Evolutionary conservation across 1,140 invertebrate species (phyloP).

Genomic region (Zaprionus africanus): DNA sequence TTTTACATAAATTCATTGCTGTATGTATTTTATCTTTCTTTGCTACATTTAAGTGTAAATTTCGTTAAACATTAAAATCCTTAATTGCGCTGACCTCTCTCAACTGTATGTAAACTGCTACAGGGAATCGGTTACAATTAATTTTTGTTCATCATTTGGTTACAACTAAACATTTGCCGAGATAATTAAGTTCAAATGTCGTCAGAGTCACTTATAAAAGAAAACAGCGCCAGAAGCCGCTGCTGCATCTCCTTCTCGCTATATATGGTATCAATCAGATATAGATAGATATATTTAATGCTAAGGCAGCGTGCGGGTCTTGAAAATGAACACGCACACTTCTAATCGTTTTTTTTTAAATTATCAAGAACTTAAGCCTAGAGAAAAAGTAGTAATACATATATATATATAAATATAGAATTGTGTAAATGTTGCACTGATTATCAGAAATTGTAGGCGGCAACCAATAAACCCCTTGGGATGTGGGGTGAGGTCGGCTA

Average conservation of each 20-base stretch:
- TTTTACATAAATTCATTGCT: conserved; percentile 63
- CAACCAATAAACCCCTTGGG: conserved; percentile 36
- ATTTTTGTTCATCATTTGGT: conserved; percentile 51
- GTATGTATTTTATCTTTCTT: conserved; percentile 70
- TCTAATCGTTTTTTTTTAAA: conserved; percentile 55
- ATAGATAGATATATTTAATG: conserved; percentile 57
- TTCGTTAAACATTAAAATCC: conserved; percentile 64
- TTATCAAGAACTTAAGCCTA: conserved; percentile 73
- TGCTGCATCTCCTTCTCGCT: conserved; percentile 12
- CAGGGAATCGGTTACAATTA: conserved; percentile 68
- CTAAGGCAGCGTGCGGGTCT: conserved; percentile 57
- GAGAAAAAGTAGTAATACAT: conserved; percentile 73
- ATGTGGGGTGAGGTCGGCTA: conserved; percentile 2
- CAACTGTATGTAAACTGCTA: conserved; percentile 69
- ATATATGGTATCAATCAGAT: conserved; percentile 34
- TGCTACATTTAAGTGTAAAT: conserved; percentile 76
- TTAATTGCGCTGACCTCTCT: conserved; percentile 67
- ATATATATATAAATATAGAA: conserved; percentile 45
- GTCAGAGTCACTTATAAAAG: conserved; percentile 52
- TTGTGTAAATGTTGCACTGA: conserved; percentile 70
- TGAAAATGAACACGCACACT: conserved; percentile 46
- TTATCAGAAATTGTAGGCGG: conserved; percentile 64
- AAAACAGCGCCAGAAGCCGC: conserved; percentile 22
- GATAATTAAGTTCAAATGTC: conserved; percentile 49
- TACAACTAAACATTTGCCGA: conserved; percentile 71